A percentile compares a stretch with the other conserved stretches of the same genome.
These are phyloP conservation scores for Homarus gammarus DNA, from an alignment of 2,888 invertebrate genomes.

Conservation along the genomic window DNA sequence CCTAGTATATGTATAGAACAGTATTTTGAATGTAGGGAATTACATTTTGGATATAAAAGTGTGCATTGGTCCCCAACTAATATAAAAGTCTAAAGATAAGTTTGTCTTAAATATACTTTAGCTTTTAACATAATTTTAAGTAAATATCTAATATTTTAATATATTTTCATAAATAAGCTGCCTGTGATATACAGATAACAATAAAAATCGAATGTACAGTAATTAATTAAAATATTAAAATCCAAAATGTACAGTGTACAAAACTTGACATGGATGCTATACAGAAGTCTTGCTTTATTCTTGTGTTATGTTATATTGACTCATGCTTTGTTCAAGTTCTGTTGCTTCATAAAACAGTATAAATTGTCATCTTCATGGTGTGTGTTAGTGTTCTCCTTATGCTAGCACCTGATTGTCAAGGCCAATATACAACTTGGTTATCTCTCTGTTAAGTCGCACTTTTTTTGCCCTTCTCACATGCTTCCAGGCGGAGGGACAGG, in stretches of 20 bases:
- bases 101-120: too few species aligned
- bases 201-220: too few species aligned
- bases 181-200: too few species aligned
- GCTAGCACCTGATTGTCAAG: conserved; percentile 4
- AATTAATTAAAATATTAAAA: too few species aligned
- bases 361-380: not conserved
- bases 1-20: too few species aligned
- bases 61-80: too few species aligned
- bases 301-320: not conserved
- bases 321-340: not conserved
- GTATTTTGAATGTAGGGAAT: too few species aligned
- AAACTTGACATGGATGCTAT: not conserved
- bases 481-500: conserved; percentile 72
- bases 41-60: too few species aligned
- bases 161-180: too few species aligned
- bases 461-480: conserved; percentile 62
- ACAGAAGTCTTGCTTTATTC: not conserved
- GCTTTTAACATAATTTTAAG: too few species aligned
- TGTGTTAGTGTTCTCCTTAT: not conserved
- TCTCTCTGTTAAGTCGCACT: conserved; percentile 54
- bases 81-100: too few species aligned
- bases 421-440: conserved; percentile 29
- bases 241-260: not conserved
- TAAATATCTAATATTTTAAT: too few species aligned
- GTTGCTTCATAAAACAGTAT: not conserved